phyloP scores from a whole-genome alignment of 2,888 invertebrate species.

The Chrysomela aeneicollis region DNA sequence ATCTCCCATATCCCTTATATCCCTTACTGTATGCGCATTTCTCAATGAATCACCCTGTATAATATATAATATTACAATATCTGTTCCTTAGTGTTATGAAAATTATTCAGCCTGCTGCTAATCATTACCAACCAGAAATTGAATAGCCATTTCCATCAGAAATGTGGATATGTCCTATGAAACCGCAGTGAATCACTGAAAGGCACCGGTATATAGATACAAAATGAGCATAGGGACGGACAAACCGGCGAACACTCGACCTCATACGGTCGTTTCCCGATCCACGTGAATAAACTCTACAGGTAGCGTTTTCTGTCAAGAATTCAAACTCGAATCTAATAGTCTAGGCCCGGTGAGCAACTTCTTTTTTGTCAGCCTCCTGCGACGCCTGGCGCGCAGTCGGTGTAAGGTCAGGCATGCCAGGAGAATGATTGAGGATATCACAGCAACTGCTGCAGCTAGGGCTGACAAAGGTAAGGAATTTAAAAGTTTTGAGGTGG shows the following conservation, averaged over 20 bases:
- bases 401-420: conserved; percentile 68
- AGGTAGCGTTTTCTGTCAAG: conserved; percentile 91
- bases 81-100: too few relatives aligned
- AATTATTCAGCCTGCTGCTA: background rate
- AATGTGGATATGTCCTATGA: conserved; percentile 28
- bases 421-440: conserved; percentile 66
- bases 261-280: conserved; percentile 91
- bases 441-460: conserved; percentile 68
- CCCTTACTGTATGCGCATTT: too few relatives aligned
- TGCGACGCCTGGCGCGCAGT: conserved; percentile 65
- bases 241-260: conserved; percentile 54
- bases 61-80: too few relatives aligned
- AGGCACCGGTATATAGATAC: conserved; percentile 62
- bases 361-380: conserved; percentile 64
- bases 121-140: background rate
- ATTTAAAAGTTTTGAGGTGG: conserved; percentile 63
- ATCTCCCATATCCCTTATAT: too few relatives aligned
- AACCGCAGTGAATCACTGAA: conserved; percentile 53
- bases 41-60: too few relatives aligned
- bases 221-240: conserved; percentile 61
- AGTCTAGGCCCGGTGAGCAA: conserved; percentile 67
- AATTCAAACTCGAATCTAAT: conserved; percentile 71
- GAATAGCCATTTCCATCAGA: conserved; percentile 23
- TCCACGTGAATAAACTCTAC: conserved; percentile 94
- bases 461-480: conserved; percentile 67